These are phyloP conservation scores for Drosophila triauraria DNA, from an alignment of 1,140 invertebrate genomes.

Conservation along the genomic window DNA sequence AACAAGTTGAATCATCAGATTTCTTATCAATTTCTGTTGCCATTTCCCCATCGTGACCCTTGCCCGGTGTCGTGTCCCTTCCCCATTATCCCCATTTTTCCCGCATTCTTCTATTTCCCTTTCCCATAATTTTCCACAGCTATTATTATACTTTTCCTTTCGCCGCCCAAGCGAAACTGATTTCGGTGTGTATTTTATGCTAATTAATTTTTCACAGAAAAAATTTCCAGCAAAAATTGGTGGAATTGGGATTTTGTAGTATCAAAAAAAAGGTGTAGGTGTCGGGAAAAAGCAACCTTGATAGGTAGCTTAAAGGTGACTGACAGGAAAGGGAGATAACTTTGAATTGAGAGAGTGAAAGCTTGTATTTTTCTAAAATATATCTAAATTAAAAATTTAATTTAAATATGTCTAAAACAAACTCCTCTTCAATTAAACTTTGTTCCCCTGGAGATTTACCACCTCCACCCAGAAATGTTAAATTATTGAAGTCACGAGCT, in stretches of 20 bases:
- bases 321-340: neutral
- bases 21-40: conserved; percentile 50
- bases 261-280: neutral
- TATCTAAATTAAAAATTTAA: neutral
- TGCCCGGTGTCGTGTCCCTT: conserved; percentile 28
- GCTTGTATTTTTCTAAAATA: neutral
- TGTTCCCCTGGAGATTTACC: neutral
- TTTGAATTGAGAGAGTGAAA: neutral
- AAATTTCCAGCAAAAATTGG: neutral
- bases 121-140: conserved; percentile 36
- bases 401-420: neutral
- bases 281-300: neutral
- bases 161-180: conserved; percentile 20
- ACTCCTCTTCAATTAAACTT: neutral
- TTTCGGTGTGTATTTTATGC: conserved; percentile 59
- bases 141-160: conserved; percentile 46
- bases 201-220: conserved; percentile 56
- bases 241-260: neutral
- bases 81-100: conserved; percentile 28
- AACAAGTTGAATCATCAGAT: conserved; percentile 51
- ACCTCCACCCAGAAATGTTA: neutral
- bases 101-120: conserved; percentile 32
- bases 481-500: neutral
- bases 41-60: conserved; percentile 40
- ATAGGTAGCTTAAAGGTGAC: conserved; percentile 7